A percentile compares a stretch with the other conserved stretches of the same genome.
phyloP scores from a whole-genome alignment of 2,888 invertebrate genomes.

The Cosmorhoe ocellata region DNA sequence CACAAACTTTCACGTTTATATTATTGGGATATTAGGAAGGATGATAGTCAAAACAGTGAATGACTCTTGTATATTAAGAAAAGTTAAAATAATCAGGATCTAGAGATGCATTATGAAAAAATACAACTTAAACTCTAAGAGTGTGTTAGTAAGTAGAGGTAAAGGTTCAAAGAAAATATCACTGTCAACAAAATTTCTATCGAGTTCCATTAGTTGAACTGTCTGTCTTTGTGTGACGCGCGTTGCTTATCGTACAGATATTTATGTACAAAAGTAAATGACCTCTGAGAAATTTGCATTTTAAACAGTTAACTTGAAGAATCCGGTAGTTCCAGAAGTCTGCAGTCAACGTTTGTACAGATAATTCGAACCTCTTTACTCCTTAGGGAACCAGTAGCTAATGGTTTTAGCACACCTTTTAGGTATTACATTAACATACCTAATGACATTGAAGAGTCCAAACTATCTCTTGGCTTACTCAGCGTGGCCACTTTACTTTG shows the following conservation, averaged over 20 bases:
- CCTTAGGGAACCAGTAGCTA: background rate
- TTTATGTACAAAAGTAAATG: conserved; percentile 8
- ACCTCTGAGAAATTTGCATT: conserved; percentile 17
- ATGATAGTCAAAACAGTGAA: too few relatives aligned
- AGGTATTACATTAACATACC: background rate
- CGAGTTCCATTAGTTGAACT: too few relatives aligned
- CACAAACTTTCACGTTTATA: too few relatives aligned
- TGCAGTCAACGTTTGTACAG: background rate
- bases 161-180: too few relatives aligned
- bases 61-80: too few relatives aligned
- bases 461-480: background rate
- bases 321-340: background rate
- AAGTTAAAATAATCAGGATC: too few relatives aligned
- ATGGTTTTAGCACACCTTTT: background rate
- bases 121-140: too few relatives aligned
- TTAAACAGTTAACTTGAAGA: conserved; percentile 11
- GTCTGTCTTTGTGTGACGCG: background rate
- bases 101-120: too few relatives aligned
- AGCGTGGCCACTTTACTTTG: background rate
- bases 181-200: too few relatives aligned
- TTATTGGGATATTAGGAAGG: too few relatives aligned
- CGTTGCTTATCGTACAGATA: conserved; percentile 2
- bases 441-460: background rate
- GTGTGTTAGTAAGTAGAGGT: too few relatives aligned
- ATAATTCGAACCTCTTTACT: background rate